Base-by-base conservation (phyloP, 1,140 invertebrate genomes). In the Sycobia sp. region DNA sequence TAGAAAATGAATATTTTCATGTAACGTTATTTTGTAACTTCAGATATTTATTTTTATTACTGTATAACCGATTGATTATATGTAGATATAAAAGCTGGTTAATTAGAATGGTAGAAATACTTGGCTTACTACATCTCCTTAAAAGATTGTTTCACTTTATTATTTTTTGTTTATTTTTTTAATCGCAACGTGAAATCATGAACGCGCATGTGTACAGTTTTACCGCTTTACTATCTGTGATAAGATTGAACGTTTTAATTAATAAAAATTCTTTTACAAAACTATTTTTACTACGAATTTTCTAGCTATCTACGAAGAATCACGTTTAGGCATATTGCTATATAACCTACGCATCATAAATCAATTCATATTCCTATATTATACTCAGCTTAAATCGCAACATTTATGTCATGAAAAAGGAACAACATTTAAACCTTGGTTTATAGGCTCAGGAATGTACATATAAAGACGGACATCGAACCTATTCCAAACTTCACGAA, bases 361-460 rank as follows among this genome's bases (percentile, higher is more conserved):
- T 27, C 4, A n/a, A 56, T 32, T 34, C 29, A 34, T 41, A 46
- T 62, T 25, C 32, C 47, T 38, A 55, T 7, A 27, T 62, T 47
- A n/a, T 22, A 46, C 39, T 29, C 23, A 62, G 13, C 14, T 39
- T 20, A 39, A 54, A 55, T 47, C 23, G 38, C 53, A 44, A 36
- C 29, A 44, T 38, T 47, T 43, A 14, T 36, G 38, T 29, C 0
- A 27, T 27, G 8, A 54, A n/a, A n/a, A 47, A 36, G n/a, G 43
- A 49, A 63, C 44, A 63, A 63, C 39, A 43, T 41, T 56, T 57
- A 27, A 57, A 56, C 36, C 27, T 65, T 65, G 49, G 22, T 65
- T 65, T 65, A 18, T 65, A 65, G 62, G 62, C 55, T 53, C 55
- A 54, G 54, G 62, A 55, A 65, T 65, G 62, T 65, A 65, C 62